Evolutionary conservation across 1,140 invertebrate genomes (phyloP).

Genomic region (Marisa cornuarietis): DNA sequence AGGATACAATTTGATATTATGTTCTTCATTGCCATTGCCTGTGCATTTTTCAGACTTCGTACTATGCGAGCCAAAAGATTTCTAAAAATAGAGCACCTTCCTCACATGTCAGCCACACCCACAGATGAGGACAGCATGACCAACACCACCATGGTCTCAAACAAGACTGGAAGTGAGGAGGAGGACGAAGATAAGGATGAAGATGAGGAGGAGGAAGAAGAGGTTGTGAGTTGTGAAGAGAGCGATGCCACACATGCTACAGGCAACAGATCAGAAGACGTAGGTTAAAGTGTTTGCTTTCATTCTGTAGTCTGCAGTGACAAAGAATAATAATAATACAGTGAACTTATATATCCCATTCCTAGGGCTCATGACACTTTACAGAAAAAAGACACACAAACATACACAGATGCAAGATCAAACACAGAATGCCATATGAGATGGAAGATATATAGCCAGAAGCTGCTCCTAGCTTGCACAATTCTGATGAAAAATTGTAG

Average conservation of each 20-base stretch:
- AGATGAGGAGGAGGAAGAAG: conserved; percentile 68
- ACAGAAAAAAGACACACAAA: too few relatives aligned
- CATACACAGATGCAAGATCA: too few relatives aligned
- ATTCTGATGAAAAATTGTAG: too few relatives aligned
- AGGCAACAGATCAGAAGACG: conserved; percentile 43
- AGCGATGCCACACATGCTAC: conserved; percentile 69
- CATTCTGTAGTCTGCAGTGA: not conserved
- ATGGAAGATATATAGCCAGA: too few relatives aligned
- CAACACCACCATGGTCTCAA: conserved; percentile 37
- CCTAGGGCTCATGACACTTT: too few relatives aligned
- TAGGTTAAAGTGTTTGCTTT: conserved; percentile 3
- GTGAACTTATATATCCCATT: too few relatives aligned
- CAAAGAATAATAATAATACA: not conserved
- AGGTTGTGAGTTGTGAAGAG: conserved; percentile 80
- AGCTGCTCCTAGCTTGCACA: too few relatives aligned
- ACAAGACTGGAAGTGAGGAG: conserved; percentile 45
- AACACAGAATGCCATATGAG: too few relatives aligned
- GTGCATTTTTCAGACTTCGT: conserved; percentile 33
- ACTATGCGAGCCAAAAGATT: conserved; percentile 72
- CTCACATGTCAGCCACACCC: conserved; percentile 15
- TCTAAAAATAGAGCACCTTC: conserved; percentile 76
- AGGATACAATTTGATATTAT: not conserved
- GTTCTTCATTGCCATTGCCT: not conserved
- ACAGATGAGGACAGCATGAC: conserved; percentile 50
- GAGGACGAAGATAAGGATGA: conserved; percentile 66